These are phyloP conservation scores for Pan paniscus DNA, from an alignment of 2,113 vertebrate genomes.

Conservation along the genomic window DNA sequence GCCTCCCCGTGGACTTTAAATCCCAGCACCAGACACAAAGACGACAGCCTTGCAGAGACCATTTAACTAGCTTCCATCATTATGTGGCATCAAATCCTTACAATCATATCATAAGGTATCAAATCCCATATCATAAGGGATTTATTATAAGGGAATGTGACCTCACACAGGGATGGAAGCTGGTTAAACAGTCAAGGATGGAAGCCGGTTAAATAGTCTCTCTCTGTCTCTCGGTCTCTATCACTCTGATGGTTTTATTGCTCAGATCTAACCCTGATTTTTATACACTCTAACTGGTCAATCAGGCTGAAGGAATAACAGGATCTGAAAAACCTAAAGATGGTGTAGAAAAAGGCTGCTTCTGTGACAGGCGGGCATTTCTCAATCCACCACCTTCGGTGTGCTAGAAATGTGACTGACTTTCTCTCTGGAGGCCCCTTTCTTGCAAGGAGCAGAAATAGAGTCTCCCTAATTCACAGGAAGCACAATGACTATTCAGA, in stretches of 20 bases:
- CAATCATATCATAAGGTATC: neutral
- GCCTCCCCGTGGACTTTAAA: too few relatives aligned
- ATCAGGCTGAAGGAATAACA: neutral
- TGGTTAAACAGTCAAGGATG: neutral
- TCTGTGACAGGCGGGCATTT: rapidly evolving
- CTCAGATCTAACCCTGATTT: too few relatives aligned
- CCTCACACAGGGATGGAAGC: neutral
- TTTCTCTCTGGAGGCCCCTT: neutral
- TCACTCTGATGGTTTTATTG: neutral
- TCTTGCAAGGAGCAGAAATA: neutral
- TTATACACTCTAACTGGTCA: neutral
- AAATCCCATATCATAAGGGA: neutral
- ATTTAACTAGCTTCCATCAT: neutral
- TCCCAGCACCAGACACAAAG: neutral
- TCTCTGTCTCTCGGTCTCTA: neutral
- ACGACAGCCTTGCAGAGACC: neutral
- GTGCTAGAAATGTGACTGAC: neutral
- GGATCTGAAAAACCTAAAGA: neutral
- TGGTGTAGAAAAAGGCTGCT: neutral
- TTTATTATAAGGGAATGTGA: neutral
- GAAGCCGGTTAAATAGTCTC: neutral
- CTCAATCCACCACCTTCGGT: too few relatives aligned
- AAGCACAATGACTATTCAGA: neutral
- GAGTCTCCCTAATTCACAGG: neutral
- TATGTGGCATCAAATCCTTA: rapidly evolving